Evolutionary conservation across 1,140 invertebrate species (phyloP), one percentile per base, ranked within the genome.

Genomic region (Drosophila jambulina): DNA sequence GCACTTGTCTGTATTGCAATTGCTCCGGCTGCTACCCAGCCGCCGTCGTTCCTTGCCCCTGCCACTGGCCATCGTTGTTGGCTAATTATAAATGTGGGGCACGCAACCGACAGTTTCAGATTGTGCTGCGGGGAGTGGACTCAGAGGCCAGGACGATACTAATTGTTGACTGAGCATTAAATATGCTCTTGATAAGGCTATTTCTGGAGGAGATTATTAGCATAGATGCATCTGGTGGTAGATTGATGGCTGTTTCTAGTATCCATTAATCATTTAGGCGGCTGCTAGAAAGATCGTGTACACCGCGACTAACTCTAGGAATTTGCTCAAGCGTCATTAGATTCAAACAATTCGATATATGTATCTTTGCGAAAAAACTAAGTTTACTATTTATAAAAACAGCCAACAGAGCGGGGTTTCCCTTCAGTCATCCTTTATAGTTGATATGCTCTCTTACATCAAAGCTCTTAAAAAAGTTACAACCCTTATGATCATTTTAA

Each of bases 1-100:
- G 74, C 64, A 77, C 46, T 77, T 68, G 74, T 63, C 48, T 77
- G 75, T 77, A 60, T 48, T 86, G 75, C 82, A 87, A 82, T 76
- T 87, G 78, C 63, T 64, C 27, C 67, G 25, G 12, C 56, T 48
- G 42, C 34, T 36, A 36, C 29, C 54, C 54, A 21, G 46, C 21
- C 23, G 51, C 49, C 48, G 19, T 38, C 13, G 9, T 7, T 49
- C 49, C 25, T 63, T 75, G 29, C 19, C 32, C 42, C 60, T 64
- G 42, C 42, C 45, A 42, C 65, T 57, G 42, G 36, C 27, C 34
- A 23, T 65, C 57, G 27, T 71, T 71, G 65, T 77, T 58, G 58
- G 69, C 82, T 87, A 85, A 85, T 85, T 85, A 78, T 79, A 78
- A 85, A 85, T 85, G 75, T 85, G 75, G 59, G 42, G 62, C 82